A percentile compares a stretch with the other conserved stretches of the same genome.
Evolutionary conservation across 2,113 vertebrate genomes (phyloP).

Genomic region (Cephalophus harveyi): DNA sequence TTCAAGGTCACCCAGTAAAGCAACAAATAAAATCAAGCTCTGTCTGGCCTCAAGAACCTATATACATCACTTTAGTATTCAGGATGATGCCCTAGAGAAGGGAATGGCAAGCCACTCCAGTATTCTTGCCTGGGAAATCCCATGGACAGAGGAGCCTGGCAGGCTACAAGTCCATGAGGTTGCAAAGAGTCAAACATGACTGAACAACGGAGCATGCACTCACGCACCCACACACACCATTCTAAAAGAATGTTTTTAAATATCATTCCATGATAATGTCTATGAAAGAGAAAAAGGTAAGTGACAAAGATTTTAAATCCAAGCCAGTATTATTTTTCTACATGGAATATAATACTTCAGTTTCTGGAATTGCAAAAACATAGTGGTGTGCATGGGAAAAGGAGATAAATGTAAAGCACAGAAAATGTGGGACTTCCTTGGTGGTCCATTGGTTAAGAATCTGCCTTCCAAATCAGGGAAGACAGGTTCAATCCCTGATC

Average conservation of each 20-base stretch:
- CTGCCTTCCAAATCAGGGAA: not conserved
- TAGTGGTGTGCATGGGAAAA: not conserved
- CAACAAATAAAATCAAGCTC: not conserved
- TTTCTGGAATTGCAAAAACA: not conserved
- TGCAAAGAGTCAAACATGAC: not conserved
- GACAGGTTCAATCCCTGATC: not conserved
- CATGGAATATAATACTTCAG: not conserved
- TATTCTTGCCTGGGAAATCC: not conserved
- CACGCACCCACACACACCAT: not conserved
- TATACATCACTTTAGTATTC: not conserved
- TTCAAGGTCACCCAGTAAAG: not conserved
- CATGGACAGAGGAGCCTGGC: not conserved
- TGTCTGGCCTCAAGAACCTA: not conserved
- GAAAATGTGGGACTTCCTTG: not conserved
- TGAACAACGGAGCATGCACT: not conserved
- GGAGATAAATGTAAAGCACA: not conserved
- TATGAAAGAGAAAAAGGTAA: not conserved
- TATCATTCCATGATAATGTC: not conserved
- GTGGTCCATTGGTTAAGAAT: not conserved
- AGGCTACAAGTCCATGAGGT: not conserved
- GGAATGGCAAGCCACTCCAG: not conserved
- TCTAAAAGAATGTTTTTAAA: not conserved
- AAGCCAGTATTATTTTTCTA: conserved; percentile 6
- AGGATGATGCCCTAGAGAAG: not conserved
- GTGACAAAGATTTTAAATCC: not conserved